Evolutionary conservation across 2,797 vertebrate genomes (phyloP).

Genomic region (Neosilurus hyrtlii): DNA sequence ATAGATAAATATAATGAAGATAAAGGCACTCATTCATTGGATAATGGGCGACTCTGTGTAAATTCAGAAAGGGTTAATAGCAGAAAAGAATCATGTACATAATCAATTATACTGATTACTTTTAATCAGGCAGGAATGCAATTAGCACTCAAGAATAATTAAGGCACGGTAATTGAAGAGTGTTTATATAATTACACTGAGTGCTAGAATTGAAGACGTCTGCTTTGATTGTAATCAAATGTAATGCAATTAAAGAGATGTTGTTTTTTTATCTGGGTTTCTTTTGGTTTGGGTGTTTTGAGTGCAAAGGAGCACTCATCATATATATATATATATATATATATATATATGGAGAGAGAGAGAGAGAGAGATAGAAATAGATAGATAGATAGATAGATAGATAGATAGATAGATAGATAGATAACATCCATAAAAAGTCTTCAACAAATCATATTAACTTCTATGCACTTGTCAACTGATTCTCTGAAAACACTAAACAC

Average conservation of each 20-base stretch:
- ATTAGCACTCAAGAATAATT: neutral
- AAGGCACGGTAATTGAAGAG: neutral
- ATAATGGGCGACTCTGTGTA: neutral
- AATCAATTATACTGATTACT: neutral
- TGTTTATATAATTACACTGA: slow-evolving; percentile 7
- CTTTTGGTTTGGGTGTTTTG: neutral
- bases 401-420: too few species aligned
- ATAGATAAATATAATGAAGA: neutral
- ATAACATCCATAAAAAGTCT: too few species aligned
- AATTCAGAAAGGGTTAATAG: neutral
- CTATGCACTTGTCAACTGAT: neutral
- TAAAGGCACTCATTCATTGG: neutral
- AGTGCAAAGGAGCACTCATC: neutral
- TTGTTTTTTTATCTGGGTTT: neutral
- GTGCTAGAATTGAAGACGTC: slow-evolving; percentile 13
- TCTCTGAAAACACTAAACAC: neutral
- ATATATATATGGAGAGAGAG: too few species aligned
- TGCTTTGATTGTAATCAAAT: slow-evolving; percentile 4
- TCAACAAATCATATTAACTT: neutral
- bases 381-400: too few species aligned
- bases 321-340: too few species aligned
- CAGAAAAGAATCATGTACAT: neutral
- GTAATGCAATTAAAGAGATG: neutral
- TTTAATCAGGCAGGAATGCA: neutral
- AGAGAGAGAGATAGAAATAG: too few species aligned